A percentile compares a stretch with the other conserved stretches of the same genome.
Evolutionary conservation across 2,888 invertebrate species (phyloP).

Genomic region (Spialia ferax): DNA sequence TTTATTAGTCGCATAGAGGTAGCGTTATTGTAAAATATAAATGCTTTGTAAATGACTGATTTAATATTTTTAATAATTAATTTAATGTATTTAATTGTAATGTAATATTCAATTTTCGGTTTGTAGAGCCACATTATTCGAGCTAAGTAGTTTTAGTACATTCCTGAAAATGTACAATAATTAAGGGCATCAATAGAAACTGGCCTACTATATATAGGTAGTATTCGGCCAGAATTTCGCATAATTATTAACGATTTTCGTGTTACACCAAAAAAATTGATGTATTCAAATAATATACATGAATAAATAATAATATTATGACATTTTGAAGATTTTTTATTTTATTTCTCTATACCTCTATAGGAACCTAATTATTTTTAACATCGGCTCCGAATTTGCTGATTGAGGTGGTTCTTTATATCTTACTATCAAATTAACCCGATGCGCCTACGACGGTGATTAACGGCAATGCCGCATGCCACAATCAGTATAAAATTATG

Average conservation of each 20-base stretch:
- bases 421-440: too few relatives aligned
- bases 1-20: slow-evolving; percentile 43
- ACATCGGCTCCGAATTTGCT: too few relatives aligned
- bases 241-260: slow-evolving; percentile 73
- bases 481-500: too few relatives aligned
- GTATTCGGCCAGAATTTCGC: slow-evolving; percentile 59
- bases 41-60: slow-evolving; percentile 79
- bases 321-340: slow-evolving; percentile 60
- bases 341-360: slow-evolving; percentile 11
- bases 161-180: slow-evolving; percentile 81
- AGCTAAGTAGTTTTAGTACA: slow-evolving; percentile 78
- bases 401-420: too few relatives aligned
- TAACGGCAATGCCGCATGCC: too few relatives aligned
- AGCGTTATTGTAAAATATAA: slow-evolving; percentile 61
- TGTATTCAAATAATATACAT: slow-evolving; percentile 81
- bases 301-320: slow-evolving; percentile 73
- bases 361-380: too few relatives aligned
- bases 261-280: slow-evolving; percentile 82
- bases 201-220: slow-evolving; percentile 67
- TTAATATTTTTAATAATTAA: slow-evolving; percentile 69
- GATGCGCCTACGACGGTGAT: too few relatives aligned
- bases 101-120: slow-evolving; percentile 56
- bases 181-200: slow-evolving; percentile 55
- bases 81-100: slow-evolving; percentile 73
- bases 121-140: slow-evolving; percentile 51